A percentile compares a stretch with the other conserved stretches of the same genome.
Evolutionary conservation across 2,888 invertebrate species (phyloP).

Genomic region (Uropetala carovei): DNA sequence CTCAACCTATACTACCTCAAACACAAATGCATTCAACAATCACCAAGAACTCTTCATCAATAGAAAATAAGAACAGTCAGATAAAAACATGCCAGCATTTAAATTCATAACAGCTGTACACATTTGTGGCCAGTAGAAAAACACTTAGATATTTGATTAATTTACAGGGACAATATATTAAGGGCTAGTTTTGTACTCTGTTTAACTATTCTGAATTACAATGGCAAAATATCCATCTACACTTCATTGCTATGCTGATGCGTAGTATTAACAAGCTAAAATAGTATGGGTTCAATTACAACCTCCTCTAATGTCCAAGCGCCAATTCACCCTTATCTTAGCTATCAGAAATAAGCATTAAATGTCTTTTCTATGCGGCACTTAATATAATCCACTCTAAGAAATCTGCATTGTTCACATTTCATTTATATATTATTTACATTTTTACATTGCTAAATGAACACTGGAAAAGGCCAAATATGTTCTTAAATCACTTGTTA

Average conservation of each 20-base stretch:
- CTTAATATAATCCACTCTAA: conserved; percentile 56
- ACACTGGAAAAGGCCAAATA: conserved; percentile 58
- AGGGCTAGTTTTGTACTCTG: conserved; percentile 61
- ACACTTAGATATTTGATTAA: conserved; percentile 61
- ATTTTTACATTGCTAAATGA: conserved; percentile 45
- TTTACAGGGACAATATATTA: conserved; percentile 60
- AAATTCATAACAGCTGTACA: conserved; percentile 58
- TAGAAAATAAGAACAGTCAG: conserved; percentile 59
- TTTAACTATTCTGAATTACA: conserved; percentile 59
- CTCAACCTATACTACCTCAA: conserved; percentile 58
- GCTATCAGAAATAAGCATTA: conserved; percentile 58
- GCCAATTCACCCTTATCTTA: conserved; percentile 57
- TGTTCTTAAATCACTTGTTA: conserved; percentile 46
- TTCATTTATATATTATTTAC: conserved; percentile 49
- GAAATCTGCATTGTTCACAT: conserved; percentile 41
- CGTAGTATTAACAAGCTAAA: conserved; percentile 59
- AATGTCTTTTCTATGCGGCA: conserved; percentile 62
- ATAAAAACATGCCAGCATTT: conserved; percentile 60
- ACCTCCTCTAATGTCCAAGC: conserved; percentile 52
- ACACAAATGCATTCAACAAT: conserved; percentile 62
- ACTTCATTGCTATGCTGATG: conserved; percentile 51
- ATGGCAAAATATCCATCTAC: conserved; percentile 60
- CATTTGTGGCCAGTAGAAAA: conserved; percentile 47
- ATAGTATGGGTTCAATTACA: conserved; percentile 56
- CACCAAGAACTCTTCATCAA: conserved; percentile 53